Conservation (phyloP, 2,888 invertebrate genomes). For the Lasioglossum pauxillum region DNA sequence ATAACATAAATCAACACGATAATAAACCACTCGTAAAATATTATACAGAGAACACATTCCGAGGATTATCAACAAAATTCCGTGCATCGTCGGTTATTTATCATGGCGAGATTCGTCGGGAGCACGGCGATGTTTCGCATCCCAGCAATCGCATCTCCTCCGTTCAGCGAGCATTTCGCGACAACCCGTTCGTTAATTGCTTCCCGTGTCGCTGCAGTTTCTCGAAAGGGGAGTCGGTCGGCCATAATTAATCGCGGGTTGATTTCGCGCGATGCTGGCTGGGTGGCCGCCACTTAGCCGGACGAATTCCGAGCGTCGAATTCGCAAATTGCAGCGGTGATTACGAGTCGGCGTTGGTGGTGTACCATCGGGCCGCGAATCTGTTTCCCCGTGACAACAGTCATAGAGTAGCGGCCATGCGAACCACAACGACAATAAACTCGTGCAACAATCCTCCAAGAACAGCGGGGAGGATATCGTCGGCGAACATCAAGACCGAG, state of each 20-base stretch:
- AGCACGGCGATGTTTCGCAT: not conserved
- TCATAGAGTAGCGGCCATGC: constrained; percentile 73
- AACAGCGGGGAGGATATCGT: constrained; percentile 56
- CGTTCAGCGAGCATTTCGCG: not conserved
- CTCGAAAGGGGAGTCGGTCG: not conserved
- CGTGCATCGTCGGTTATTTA: not conserved
- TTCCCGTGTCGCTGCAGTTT: not conserved
- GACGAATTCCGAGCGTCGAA: constrained; percentile 26
- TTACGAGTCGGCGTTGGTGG: constrained; percentile 79
- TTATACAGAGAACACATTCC: not conserved
- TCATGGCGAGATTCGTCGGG: not conserved
- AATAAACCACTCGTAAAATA: not conserved
- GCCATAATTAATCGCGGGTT: constrained; percentile 33
- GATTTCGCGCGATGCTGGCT: not conserved
- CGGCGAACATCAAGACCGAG: constrained; percentile 45
- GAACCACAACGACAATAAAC: constrained; percentile 74
- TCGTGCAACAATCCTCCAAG: constrained; percentile 72
- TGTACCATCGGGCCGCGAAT: constrained; percentile 79
- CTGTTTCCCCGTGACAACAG: constrained; percentile 74
- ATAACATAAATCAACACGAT: not conserved
- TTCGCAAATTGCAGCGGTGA: constrained; percentile 73
- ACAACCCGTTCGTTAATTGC: constrained; percentile 15
- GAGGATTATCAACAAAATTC: not conserved
- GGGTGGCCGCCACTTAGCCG: not conserved
- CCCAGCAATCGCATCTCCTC: not conserved